Base-by-base conservation (phyloP, 2,888 invertebrate genomes). In the Caenorhabditis uteleia region DNA sequence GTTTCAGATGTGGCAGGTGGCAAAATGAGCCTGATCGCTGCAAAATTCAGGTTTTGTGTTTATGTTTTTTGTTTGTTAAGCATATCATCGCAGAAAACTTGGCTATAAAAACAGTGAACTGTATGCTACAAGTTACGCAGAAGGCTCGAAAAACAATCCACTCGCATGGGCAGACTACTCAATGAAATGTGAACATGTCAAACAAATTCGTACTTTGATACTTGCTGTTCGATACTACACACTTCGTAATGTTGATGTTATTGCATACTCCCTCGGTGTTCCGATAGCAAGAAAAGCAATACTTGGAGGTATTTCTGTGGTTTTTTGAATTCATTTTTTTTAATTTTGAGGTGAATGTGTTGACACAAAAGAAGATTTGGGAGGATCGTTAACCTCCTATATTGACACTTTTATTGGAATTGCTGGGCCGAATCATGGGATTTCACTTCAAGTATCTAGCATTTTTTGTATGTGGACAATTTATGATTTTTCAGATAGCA, bases 381-480 rank as follows among this genome's bases (percentile, higher is more conserved):
- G 80, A 0, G 48, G 44, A 1, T 55, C 77, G 6, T 51, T 80
- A 2, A 78, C 79, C 4, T 50, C 62, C 25, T 76, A 74, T 31
- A 62, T 80, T 7, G 80, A 80, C 49, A 75, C 80, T 1, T 80
- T 70, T 58, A 69, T 80, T 20, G 80, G 80, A 2, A 68, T 81
- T 5, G 80, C 80, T 8, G 80, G 80, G 2, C 80, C 80, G 8
- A 80, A 80, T 38, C 80, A 80, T 50, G 80, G 80, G 7, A 77
- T 81, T 23, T 48, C 76, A 3, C 59, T 73, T 5, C 51, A 59
- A 38, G 59, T 59, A 16, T 8, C 2, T 23, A 18, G 29, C 25
- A 33, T 31, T 21, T 21, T 2, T 20, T n/a, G 5, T 26, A 8
- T 29, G n/a, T n/a, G 16, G 7, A 12, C 8, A 4, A 48, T 26